Conservation (phyloP, 2,113 vertebrate species). For the Cranoglanis bouderius region DNA sequence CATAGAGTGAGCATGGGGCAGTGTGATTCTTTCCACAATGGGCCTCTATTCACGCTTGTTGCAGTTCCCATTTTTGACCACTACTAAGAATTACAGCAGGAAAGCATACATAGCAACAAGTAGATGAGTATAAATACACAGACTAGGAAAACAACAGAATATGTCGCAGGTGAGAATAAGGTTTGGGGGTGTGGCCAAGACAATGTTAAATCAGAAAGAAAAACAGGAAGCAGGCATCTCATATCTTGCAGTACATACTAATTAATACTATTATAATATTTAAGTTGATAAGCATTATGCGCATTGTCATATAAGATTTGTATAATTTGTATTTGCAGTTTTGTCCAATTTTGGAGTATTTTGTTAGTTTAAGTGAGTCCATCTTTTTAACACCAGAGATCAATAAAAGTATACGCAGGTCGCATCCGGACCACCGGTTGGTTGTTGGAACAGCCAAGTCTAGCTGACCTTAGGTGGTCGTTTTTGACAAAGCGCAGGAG, state of each 20-base stretch:
- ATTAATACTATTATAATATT: background rate
- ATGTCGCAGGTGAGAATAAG: background rate
- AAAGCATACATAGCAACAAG: background rate
- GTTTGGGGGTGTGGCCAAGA: background rate
- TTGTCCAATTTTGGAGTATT: background rate
- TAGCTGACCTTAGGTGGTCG: constrained; percentile 38
- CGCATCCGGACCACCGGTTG: background rate
- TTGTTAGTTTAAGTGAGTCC: background rate
- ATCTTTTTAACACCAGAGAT: background rate
- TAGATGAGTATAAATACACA: background rate
- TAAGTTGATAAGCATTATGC: background rate
- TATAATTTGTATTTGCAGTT: background rate
- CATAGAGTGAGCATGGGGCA: background rate
- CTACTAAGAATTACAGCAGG: background rate
- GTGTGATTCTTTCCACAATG: background rate
- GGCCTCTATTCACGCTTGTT: background rate
- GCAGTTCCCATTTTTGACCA: background rate
- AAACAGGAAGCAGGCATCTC: background rate
- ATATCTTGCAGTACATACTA: background rate
- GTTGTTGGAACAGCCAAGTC: constrained; percentile 7
- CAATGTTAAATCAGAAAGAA: background rate
- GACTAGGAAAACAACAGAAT: background rate
- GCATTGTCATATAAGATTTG: background rate
- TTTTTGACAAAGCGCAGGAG: constrained; percentile 30
- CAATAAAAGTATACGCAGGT: background rate